Evolutionary conservation across 2,888 invertebrate species (phyloP).

Genomic region (Macrophya alboannulata): DNA sequence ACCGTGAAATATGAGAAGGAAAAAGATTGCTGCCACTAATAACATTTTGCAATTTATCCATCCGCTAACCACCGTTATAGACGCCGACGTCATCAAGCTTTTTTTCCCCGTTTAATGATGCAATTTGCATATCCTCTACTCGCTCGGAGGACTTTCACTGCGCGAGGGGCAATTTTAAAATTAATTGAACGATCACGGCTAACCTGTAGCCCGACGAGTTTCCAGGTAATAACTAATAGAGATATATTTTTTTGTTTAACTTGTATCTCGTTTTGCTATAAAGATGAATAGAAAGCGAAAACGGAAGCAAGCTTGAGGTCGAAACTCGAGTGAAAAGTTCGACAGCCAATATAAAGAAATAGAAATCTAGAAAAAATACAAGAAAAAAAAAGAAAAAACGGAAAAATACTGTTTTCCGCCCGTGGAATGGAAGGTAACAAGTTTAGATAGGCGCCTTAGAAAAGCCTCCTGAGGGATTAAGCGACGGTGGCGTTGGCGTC

Average conservation of each 20-base stretch:
- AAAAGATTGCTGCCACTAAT: conserved; percentile 43
- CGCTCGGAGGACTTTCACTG: neutral
- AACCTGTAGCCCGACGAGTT: neutral
- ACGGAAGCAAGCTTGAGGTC: neutral
- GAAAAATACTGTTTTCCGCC: conserved; percentile 23
- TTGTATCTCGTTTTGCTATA: neutral
- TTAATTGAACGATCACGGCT: conserved; percentile 52
- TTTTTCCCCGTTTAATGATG: conserved; percentile 42
- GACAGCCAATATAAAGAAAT: neutral
- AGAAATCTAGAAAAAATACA: neutral
- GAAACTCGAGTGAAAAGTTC: neutral
- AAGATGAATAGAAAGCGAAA: neutral
- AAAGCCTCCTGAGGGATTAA: conserved; percentile 32
- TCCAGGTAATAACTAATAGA: neutral
- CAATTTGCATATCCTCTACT: conserved; percentile 41
- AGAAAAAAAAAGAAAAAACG: neutral
- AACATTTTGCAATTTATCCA: conserved; percentile 52
- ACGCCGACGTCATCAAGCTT: conserved; percentile 40
- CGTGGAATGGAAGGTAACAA: conserved; percentile 24
- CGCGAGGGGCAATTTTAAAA: conserved; percentile 47
- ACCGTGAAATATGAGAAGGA: conserved; percentile 21
- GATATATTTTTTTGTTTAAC: neutral
- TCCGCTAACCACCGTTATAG: conserved; percentile 34
- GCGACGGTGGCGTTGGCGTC: conserved; percentile 15
- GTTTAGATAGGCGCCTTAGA: conserved; percentile 37